Base-by-base conservation (phyloP, 2,113 vertebrate genomes). In the Dipodomys stephensi region DNA sequence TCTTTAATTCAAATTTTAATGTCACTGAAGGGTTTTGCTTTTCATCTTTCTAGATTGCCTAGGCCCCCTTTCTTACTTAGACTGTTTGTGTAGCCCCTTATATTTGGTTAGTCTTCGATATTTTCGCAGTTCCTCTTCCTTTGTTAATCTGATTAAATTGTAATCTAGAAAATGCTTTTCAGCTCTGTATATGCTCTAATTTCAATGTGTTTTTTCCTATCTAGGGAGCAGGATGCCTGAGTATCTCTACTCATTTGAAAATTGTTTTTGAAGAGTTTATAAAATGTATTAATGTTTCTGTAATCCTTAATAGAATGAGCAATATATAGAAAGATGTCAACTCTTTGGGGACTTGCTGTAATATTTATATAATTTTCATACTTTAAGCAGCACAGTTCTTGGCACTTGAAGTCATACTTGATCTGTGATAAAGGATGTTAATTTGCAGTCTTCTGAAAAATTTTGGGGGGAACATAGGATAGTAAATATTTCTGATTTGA, bases 1-100 rank as follows among this genome's bases (percentile, higher is more conserved):
- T 96, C 76, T 94, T 97, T 94, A 96, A 93, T 93, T 97, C 89
- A 92, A 94, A 96, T 49, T 95, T 72, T 81, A 92, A 88, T 91
- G 78, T 93, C 84, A 82, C 92, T 87, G 53, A 88, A 32, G 81
- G 89, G 88, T 79, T 93, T 93, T 96, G 76, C 71, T 96, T 91
- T 94, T 93, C 83, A 90, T 93, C 82, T 91, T 94, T 94, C 69
- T 93, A 96, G 95, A 96, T 93, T 90, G 71, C 79, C 76, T 74
- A 49, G 82, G 86, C 80, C 68, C 81, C 77, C 82, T 91, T 94
- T 67, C 73, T 93, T 90, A 89, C 91, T 91, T 23, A n/a, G 62
- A 94, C 60, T 96, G 91, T 96, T 94, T 49, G 49, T 49, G 12
- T 93, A 92, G 69, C 91, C 90, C 74, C 79, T 96, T 92, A 25